phyloP scores from a whole-genome alignment of 2,113 vertebrate species.

The Delphinus delphis region DNA sequence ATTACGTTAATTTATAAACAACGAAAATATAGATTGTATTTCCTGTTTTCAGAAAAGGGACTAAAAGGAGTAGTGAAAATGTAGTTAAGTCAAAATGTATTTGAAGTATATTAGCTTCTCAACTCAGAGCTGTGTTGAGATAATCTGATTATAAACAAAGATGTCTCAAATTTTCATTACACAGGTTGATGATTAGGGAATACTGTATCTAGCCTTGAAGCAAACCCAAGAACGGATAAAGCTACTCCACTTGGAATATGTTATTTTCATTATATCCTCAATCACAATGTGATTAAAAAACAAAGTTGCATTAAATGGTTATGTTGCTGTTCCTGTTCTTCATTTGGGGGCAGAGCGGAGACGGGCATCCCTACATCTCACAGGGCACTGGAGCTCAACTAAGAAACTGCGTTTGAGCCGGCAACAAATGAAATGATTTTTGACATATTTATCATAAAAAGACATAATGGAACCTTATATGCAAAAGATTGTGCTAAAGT shows the following conservation, averaged over 20 bases:
- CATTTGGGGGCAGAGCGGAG: background rate
- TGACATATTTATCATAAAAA: background rate
- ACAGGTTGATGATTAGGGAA: background rate
- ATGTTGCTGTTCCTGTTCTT: background rate
- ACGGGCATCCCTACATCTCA: background rate
- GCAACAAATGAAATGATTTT: background rate
- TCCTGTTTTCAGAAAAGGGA: background rate
- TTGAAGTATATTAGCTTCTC: background rate
- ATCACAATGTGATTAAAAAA: constrained; percentile 22
- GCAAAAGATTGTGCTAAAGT: background rate
- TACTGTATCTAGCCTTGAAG: background rate
- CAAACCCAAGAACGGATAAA: background rate
- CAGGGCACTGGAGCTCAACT: background rate
- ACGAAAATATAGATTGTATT: background rate
- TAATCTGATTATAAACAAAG: background rate
- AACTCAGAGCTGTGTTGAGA: too few species aligned
- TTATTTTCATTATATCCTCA: background rate
- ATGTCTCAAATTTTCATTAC: background rate
- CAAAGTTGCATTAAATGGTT: background rate
- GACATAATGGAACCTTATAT: background rate
- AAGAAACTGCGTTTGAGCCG: constrained; percentile 6
- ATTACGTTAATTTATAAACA: background rate
- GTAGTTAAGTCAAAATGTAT: background rate
- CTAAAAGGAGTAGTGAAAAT: background rate
- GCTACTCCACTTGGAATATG: background rate